Percentiles rank a stretch among this genome's conserved stretches.
Conservation (phyloP, 2,888 invertebrate species). For the Aplocera efformata region DNA sequence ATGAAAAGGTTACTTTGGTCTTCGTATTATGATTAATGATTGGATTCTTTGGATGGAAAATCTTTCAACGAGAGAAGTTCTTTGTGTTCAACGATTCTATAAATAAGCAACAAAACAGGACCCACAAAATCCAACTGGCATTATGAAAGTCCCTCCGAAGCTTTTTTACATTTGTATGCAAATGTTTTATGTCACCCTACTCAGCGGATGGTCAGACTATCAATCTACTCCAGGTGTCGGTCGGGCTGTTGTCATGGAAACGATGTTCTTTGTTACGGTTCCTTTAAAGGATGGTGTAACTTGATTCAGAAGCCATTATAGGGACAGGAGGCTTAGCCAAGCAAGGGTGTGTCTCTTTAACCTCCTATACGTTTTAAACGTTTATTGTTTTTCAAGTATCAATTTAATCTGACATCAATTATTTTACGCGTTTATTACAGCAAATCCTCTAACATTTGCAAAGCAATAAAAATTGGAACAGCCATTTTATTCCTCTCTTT, state of each 20-base stretch:
- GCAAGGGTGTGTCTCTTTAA: constrained; percentile 12
- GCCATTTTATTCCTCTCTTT: constrained; percentile 2
- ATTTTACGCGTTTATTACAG: too few relatives aligned
- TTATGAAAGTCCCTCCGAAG: constrained; percentile 43
- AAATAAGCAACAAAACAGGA: constrained; percentile 19
- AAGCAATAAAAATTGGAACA: constrained; percentile 3
- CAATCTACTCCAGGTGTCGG: constrained; percentile 60
- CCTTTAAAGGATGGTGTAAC: constrained; percentile 23
- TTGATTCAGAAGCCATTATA: constrained; percentile 25
- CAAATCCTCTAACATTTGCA: neutral
- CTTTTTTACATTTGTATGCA: constrained; percentile 60
- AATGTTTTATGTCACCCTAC: constrained; percentile 56
- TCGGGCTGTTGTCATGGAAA: constrained; percentile 50
- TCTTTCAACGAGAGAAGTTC: constrained; percentile 9
- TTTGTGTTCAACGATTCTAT: neutral
- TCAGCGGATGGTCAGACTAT: constrained; percentile 44
- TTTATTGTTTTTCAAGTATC: neutral
- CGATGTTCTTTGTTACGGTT: constrained; percentile 38
- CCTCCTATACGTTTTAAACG: too few relatives aligned
- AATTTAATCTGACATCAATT: neutral
- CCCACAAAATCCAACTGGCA: constrained; percentile 37
- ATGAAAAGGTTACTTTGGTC: constrained; percentile 8
- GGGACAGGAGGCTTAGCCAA: constrained; percentile 16
- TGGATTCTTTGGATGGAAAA: too few relatives aligned
- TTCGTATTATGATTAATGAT: constrained; percentile 5